Conservation (phyloP, 2,888 invertebrate species). For the Chironomus riparius region DNA sequence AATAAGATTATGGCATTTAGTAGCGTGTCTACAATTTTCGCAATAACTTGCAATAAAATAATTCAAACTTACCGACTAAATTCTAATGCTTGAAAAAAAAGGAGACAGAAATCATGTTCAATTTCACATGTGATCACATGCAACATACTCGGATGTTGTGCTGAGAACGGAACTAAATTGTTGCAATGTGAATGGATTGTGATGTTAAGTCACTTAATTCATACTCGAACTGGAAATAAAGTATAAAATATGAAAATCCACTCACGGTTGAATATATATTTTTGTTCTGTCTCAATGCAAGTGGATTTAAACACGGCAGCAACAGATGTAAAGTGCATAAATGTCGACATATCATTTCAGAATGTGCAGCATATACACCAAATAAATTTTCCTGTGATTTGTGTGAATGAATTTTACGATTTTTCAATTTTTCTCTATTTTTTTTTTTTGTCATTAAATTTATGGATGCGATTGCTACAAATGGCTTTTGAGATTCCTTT, state of each 20-base stretch:
- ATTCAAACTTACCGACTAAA: background rate
- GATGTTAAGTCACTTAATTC: background rate
- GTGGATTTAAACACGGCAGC: background rate
- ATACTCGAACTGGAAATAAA: background rate
- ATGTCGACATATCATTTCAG: background rate
- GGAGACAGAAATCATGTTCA: background rate
- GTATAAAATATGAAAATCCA: too few relatives aligned
- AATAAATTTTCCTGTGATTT: background rate
- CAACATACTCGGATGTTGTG: too few relatives aligned
- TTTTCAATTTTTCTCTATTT: background rate
- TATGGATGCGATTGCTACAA: too few relatives aligned
- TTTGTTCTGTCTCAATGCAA: background rate
- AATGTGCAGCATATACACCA: background rate
- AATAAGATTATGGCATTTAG: background rate
- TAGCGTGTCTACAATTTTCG: background rate
- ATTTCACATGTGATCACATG: background rate
- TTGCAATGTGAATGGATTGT: too few relatives aligned
- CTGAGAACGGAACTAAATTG: too few relatives aligned
- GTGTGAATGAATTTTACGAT: background rate
- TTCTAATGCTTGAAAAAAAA: background rate
- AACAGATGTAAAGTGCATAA: background rate
- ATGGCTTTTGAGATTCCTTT: too few relatives aligned
- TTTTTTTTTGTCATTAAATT: background rate
- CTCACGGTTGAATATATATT: background rate
- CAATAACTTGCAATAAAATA: constrained; percentile 13